phyloP scores from a whole-genome alignment of 1,140 invertebrate genomes.

The Latrodectus geometricus region DNA sequence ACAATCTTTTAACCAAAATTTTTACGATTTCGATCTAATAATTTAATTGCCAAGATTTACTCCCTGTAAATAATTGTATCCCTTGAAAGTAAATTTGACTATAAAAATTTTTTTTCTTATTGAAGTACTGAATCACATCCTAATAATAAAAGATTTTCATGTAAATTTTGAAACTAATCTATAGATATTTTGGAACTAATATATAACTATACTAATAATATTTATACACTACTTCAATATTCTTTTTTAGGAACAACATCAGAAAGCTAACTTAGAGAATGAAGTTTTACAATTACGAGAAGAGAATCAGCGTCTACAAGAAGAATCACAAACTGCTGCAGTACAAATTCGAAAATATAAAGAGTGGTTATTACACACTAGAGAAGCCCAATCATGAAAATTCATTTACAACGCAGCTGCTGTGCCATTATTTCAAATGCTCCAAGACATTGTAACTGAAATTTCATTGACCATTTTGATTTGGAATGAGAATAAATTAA shows the following conservation, averaged over 20 bases:
- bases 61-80: too few relatives aligned
- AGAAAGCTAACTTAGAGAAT: slow-evolving; percentile 66
- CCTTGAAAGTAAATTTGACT: too few relatives aligned
- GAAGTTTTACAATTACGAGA: slow-evolving; percentile 80
- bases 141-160: too few relatives aligned
- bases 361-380: slow-evolving; percentile 84
- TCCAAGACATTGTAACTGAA: not conserved
- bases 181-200: too few relatives aligned
- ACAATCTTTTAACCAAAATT: too few relatives aligned
- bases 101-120: too few relatives aligned
- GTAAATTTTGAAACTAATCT: too few relatives aligned
- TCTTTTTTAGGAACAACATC: slow-evolving; percentile 63
- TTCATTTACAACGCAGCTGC: not conserved
- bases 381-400: slow-evolving; percentile 13
- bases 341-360: slow-evolving; percentile 90
- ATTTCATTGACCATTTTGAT: not conserved
- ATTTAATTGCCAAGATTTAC: too few relatives aligned
- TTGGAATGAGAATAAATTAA: not conserved
- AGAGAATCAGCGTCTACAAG: slow-evolving; percentile 87
- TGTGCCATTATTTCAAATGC: not conserved
- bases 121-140: too few relatives aligned
- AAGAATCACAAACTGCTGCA: slow-evolving; percentile 88
- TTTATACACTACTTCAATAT: too few relatives aligned
- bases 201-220: too few relatives aligned
- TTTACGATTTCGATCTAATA: too few relatives aligned